phyloP scores from a whole-genome alignment of 2,888 invertebrate species.

The Pherbina coryleti region DNA sequence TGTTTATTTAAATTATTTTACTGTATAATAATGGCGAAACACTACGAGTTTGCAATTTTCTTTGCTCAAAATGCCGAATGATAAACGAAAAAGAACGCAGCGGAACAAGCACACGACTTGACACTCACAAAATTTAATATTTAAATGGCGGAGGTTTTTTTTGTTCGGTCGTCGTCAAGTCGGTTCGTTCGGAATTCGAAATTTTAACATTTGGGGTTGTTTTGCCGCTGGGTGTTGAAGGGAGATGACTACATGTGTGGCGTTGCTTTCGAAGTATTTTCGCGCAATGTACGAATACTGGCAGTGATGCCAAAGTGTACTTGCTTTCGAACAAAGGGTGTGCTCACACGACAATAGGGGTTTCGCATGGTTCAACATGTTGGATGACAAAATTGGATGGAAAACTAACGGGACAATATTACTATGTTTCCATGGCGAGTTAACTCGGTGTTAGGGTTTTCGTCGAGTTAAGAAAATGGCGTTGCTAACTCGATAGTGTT shows the following conservation, averaged over 20 bases:
- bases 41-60: conserved; percentile 35
- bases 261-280: conserved; percentile 40
- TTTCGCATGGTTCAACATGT: too few relatives aligned
- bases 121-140: conserved; percentile 49
- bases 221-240: conserved; percentile 42
- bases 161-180: conserved; percentile 8
- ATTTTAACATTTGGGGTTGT: conserved; percentile 22
- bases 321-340: too few relatives aligned
- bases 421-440: too few relatives aligned
- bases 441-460: too few relatives aligned
- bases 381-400: too few relatives aligned
- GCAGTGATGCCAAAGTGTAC: conserved; percentile 23
- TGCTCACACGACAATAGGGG: too few relatives aligned
- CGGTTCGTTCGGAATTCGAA: conserved; percentile 16
- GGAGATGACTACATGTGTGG: conserved; percentile 38
- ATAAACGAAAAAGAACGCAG: conserved; percentile 42
- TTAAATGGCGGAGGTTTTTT: conserved; percentile 50
- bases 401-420: too few relatives aligned
- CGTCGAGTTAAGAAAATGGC: too few relatives aligned
- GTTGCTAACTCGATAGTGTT: too few relatives aligned
- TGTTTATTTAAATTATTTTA: conserved; percentile 42
- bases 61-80: conserved; percentile 45
- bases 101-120: conserved; percentile 44
- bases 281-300: neutral
- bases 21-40: conserved; percentile 28